Percentiles rank a stretch among this genome's conserved stretches.
phyloP scores from a whole-genome alignment of 2,797 vertebrate genomes.

The Oryzias sinensis region DNA sequence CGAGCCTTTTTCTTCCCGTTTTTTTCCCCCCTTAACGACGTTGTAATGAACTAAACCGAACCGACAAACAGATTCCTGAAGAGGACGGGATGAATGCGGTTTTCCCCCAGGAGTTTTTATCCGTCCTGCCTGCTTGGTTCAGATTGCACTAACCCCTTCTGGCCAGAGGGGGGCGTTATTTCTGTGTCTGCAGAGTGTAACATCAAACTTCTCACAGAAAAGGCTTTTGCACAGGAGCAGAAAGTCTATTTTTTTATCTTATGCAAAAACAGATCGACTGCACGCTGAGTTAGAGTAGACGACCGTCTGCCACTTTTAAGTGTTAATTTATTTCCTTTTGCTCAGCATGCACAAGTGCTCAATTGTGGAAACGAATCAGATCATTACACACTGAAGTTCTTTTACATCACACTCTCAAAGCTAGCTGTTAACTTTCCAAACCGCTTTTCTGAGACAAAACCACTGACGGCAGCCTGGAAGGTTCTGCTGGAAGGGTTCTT shows the following conservation, averaged over 20 bases:
- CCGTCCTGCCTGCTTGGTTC: constrained; percentile 60
- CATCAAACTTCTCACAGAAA: constrained; percentile 4
- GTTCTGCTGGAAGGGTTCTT: no score
- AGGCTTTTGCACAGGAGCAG: constrained; percentile 61
- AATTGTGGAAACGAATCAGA: no score
- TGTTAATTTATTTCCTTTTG: constrained; percentile 57
- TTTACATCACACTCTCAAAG: no score
- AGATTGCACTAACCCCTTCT: constrained; percentile 69
- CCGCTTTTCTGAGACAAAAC: no score
- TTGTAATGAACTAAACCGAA: constrained; percentile 25
- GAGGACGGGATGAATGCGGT: constrained; percentile 5
- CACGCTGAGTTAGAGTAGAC: constrained; percentile 21
- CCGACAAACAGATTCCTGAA: constrained; percentile 10
- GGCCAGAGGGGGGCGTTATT: constrained; percentile 52
- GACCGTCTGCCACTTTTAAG: constrained; percentile 16
- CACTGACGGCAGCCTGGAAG: no score
- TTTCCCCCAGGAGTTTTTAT: constrained; percentile 24
- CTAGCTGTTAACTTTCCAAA: no score
- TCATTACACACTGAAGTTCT: no score
- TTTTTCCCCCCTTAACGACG: constrained; percentile 14
- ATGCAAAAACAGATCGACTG: constrained; percentile 56
- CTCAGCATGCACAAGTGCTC: constrained; percentile 29
- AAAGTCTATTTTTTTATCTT: constrained; percentile 67
- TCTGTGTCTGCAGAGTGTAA: constrained; percentile 28
- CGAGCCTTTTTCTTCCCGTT: constrained; percentile 10